Evolutionary conservation across 1,140 invertebrate species (phyloP), one percentile per base, ranked within the genome.

Genomic region (Trichomalopsis sarcophagae): DNA sequence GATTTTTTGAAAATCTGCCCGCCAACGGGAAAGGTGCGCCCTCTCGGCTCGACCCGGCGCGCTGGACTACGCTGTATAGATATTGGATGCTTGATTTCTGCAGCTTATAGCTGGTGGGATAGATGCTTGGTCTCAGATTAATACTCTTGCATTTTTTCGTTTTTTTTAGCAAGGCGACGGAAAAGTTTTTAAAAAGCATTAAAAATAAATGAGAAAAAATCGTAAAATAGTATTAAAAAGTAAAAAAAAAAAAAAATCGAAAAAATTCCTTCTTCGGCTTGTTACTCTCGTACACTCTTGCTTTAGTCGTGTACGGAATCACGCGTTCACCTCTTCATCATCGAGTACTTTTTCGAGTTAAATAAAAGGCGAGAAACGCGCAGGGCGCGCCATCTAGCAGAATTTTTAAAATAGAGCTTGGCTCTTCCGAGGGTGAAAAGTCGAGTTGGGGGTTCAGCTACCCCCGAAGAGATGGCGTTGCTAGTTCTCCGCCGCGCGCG

Each of bases 1-100:
- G 88, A 89, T 92, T 92, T 92, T 92, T 92, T 91, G 90, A 92
- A 92, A 91, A 90, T 90, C 88, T 90, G 85, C 90, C 90, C 91
- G 90, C 90, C 90, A 91, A 92, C 91, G 84, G 89, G 27, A 86
- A 84, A 82, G 50, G 84, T 87, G 86, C 89, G 87, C 85, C 83
- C 75, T 78, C 87, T 84, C 62, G 23, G n/a, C 76, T 86, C 81
- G 62, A 62, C 27, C 71, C 40, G 10, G n/a, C 50, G 4, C 23
- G 27, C 27, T 71, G 23, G 10, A n/a, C 55, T 50, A 0, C 14
- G 11, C 17, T 23, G 44, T 44, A 55, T 87, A 75, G 7, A 27
- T 36, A 6, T 36, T 73, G 71, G 11, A 73, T 36, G 33, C 71
- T 73, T 7, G 71, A 9, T 73, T 36, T 14, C 30, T 27, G 10